Conservation (phyloP, 2,888 invertebrate genomes). For the Autographa pulchrina region DNA sequence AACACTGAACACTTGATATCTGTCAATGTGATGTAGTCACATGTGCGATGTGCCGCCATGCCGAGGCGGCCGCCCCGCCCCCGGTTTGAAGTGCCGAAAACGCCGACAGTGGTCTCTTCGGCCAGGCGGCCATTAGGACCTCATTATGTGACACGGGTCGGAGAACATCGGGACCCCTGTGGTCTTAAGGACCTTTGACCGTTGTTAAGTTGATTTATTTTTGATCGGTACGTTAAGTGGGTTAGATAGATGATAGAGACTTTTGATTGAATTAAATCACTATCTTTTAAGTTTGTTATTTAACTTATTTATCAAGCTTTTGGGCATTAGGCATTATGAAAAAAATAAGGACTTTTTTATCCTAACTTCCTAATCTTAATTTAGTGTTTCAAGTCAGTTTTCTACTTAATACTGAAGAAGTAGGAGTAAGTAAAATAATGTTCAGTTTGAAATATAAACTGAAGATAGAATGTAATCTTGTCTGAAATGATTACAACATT, state of each 20-base stretch:
- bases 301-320: too few relatives aligned
- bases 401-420: too few relatives aligned
- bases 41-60: constrained; percentile 39
- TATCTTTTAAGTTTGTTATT: too few relatives aligned
- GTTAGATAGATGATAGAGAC: background rate
- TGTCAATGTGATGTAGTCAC: background rate
- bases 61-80: constrained; percentile 43
- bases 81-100: background rate
- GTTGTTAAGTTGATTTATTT: constrained; percentile 8
- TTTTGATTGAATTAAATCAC: background rate
- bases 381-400: too few relatives aligned
- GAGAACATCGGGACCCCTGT: background rate
- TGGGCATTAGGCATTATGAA: too few relatives aligned
- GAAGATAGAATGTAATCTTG: too few relatives aligned
- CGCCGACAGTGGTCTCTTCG: background rate
- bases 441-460: too few relatives aligned
- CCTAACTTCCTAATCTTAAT: too few relatives aligned
- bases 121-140: constrained; percentile 24
- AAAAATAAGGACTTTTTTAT: too few relatives aligned
- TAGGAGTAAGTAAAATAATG: too few relatives aligned
- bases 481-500: background rate
- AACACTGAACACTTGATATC: background rate
- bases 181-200: constrained; percentile 2
- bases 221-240: background rate
- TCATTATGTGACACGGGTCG: constrained; percentile 9